Percentiles rank a stretch among this genome's conserved stretches.
Evolutionary conservation across 1,140 invertebrate species (phyloP).

Genomic region (Goniozus legneri): DNA sequence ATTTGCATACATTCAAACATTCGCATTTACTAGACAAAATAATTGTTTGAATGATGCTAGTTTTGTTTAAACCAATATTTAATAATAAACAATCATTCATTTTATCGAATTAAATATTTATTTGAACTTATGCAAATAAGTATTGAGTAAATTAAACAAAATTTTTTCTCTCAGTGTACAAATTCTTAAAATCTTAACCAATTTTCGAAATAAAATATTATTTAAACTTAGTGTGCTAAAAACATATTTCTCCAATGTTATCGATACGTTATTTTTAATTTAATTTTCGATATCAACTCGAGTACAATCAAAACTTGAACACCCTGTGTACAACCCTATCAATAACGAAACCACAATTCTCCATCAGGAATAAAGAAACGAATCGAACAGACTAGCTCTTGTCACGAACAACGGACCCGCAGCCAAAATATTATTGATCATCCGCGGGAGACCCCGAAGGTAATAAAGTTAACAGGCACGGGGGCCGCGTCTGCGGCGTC

Average conservation of each 20-base stretch:
- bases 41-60: slow-evolving; percentile 11
- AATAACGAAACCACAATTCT: not conserved
- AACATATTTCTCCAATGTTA: no score
- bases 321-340: not conserved
- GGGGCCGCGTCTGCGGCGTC: slow-evolving; percentile 19
- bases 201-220: no score
- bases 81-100: slow-evolving; percentile 2
- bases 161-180: no score
- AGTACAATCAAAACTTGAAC: not conserved
- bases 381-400: slow-evolving; percentile 11
- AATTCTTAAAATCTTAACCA: no score
- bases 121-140: not conserved
- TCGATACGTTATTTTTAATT: no score
- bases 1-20: no score
- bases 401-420: no score
- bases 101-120: not conserved
- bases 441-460: slow-evolving; percentile 42
- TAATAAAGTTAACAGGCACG: slow-evolving; percentile 47
- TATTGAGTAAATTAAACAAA: no score
- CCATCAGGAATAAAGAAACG: not conserved
- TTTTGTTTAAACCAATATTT: no score
- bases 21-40: slow-evolving; percentile 7
- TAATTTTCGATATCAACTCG: not conserved
- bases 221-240: no score
- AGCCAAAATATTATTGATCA: slow-evolving; percentile 36